A percentile compares a stretch with the other conserved stretches of the same genome.
Evolutionary conservation across 2,113 vertebrate genomes (phyloP).

Genomic region (Aegithalos caudatus): DNA sequence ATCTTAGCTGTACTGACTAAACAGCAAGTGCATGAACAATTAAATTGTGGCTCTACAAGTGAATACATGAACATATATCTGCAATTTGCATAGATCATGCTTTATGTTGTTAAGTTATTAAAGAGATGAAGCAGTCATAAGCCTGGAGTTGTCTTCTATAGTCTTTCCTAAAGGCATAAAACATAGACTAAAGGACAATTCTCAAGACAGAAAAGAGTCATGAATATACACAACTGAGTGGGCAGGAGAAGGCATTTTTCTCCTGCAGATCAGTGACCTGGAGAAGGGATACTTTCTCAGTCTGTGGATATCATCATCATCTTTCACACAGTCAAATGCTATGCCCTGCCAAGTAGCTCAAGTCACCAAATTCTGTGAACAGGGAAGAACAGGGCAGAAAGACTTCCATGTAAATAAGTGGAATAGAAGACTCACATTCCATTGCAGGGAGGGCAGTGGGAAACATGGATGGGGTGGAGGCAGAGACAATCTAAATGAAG

Average conservation of each 20-base stretch:
- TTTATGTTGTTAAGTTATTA: not conserved
- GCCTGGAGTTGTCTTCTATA: not conserved
- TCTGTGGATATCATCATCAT: not conserved
- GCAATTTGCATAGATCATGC: not conserved
- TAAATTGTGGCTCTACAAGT: not conserved
- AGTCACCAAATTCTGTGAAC: not conserved
- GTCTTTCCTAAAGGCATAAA: not conserved
- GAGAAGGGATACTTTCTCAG: not conserved
- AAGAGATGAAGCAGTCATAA: not conserved
- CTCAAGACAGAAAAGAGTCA: not conserved
- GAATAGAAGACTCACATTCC: not conserved
- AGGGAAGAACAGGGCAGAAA: not conserved
- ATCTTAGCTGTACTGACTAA: not conserved
- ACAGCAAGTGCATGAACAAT: not conserved
- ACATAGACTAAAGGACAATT: not conserved
- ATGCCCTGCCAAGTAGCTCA: not conserved
- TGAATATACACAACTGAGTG: not conserved
- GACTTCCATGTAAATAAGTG: not conserved
- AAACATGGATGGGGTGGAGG: not conserved
- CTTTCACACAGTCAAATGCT: not conserved
- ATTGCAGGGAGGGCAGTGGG: not conserved
- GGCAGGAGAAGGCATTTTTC: not conserved
- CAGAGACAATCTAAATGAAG: not conserved
- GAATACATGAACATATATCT: not conserved
- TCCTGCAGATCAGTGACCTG: not conserved